A percentile compares a stretch with the other conserved stretches of the same genome.
These are phyloP conservation scores for Pao palembangensis DNA, from an alignment of 2,113 vertebrate species.

Conservation along the genomic window DNA sequence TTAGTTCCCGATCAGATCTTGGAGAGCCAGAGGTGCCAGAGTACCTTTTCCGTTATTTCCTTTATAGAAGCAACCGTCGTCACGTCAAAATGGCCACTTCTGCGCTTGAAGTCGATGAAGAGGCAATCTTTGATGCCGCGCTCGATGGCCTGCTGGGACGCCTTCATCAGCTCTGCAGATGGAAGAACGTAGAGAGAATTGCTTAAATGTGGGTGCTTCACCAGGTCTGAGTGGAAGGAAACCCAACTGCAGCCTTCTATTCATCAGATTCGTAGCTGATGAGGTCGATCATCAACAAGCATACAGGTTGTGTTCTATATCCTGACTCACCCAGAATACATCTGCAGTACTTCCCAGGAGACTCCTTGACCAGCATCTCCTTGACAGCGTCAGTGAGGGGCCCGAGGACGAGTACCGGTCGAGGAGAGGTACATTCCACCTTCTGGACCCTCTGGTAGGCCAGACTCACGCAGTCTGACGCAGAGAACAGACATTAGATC, in stretches of 20 bases:
- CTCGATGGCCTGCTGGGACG: conserved; percentile 97
- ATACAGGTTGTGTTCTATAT: too few species aligned
- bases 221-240: too few species aligned
- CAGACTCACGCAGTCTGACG: conserved; percentile 86
- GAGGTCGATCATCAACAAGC: background rate
- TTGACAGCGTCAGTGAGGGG: conserved; percentile 94
- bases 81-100: conserved; percentile 97
- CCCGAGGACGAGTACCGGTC: conserved; percentile 90
- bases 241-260: too few species aligned
- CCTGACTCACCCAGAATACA: conserved; percentile 86
- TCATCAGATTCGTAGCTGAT: conserved; percentile 9
- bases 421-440: conserved; percentile 86
- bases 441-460: conserved; percentile 97
- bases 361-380: conserved; percentile 96
- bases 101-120: conserved; percentile 96
- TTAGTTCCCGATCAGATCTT: conserved; percentile 20
- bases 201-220: background rate
- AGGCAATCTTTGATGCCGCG: conserved; percentile 94
- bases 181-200: background rate
- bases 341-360: conserved; percentile 92
- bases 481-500: background rate
- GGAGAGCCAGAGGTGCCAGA: conserved; percentile 1
- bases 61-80: conserved; percentile 97
- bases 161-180: conserved; percentile 95
- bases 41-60: conserved; percentile 95